These are phyloP conservation scores for Danionella dracula DNA, from an alignment of 2,797 vertebrate species.

Conservation along the genomic window DNA sequence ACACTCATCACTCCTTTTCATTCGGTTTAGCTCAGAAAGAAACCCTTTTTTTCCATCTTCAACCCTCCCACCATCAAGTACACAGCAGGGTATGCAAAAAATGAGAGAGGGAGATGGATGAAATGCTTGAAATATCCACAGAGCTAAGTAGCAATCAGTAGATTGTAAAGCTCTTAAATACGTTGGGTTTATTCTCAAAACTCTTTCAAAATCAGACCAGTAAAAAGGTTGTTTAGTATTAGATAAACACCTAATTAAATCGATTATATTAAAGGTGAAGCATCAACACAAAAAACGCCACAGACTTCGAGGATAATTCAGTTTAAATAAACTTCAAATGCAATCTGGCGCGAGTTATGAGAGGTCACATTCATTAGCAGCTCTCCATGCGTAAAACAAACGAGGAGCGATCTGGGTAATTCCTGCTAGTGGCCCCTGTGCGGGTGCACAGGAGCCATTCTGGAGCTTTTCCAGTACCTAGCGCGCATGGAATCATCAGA, in stretches of 20 bases:
- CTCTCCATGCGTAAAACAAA: slow-evolving; percentile 33
- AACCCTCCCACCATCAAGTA: not conserved
- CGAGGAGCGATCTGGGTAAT: slow-evolving; percentile 40
- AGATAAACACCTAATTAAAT: too few species aligned
- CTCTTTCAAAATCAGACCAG: too few species aligned
- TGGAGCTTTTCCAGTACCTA: slow-evolving; percentile 13
- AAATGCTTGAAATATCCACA: not conserved
- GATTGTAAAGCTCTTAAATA: too few species aligned
- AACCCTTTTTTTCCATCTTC: not conserved
- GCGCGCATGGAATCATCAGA: slow-evolving; percentile 9
- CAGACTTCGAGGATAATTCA: too few species aligned
- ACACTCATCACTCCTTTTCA: not conserved
- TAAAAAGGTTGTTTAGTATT: too few species aligned
- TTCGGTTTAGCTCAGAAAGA: too few species aligned
- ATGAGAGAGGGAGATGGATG: not conserved
- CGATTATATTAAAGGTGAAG: too few species aligned
- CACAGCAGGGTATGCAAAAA: slow-evolving; percentile 11
- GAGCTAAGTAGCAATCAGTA: not conserved
- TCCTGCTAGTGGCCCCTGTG: slow-evolving; percentile 15
- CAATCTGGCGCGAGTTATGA: slow-evolving; percentile 25
- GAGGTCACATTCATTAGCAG: slow-evolving; percentile 42
- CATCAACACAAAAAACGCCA: too few species aligned
- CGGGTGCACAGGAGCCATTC: slow-evolving; percentile 3
- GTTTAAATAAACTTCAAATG: slow-evolving; percentile 29
- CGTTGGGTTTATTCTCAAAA: too few species aligned